These are phyloP conservation scores for Drosophila hydei DNA, from an alignment of 1,140 invertebrate genomes.

Conservation along the genomic window DNA sequence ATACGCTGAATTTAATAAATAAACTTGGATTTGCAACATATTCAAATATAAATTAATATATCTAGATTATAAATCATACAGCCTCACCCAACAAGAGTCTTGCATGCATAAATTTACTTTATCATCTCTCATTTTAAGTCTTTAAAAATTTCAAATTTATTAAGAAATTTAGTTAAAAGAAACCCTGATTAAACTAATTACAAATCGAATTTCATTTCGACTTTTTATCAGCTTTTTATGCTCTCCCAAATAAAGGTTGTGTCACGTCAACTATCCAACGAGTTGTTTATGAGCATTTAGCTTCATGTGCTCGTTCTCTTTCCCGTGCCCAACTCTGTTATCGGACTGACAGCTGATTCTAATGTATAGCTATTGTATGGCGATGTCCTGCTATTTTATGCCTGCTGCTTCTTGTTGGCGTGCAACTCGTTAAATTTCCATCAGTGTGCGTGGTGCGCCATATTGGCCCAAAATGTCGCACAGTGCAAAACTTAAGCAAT, in stretches of 20 bases:
- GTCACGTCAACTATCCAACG: conserved; percentile 47
- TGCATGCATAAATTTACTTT: too few relatives aligned
- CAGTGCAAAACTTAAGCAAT: conserved; percentile 59
- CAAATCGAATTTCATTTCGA: too few relatives aligned
- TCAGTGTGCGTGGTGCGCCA: conserved; percentile 73
- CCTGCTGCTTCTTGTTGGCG: conserved; percentile 37
- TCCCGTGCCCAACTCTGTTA: conserved; percentile 1
- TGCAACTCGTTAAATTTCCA: conserved; percentile 79
- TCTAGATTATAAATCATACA: too few relatives aligned
- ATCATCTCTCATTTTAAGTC: too few relatives aligned
- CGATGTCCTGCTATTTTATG: conserved; percentile 18
- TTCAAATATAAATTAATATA: too few relatives aligned
- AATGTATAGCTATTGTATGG: conserved; percentile 56
- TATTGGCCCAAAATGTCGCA: conserved; percentile 73
- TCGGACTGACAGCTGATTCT: conserved; percentile 67
- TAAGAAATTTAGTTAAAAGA: not conserved
- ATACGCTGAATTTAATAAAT: too few relatives aligned
- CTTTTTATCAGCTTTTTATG: too few relatives aligned
- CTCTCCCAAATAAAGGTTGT: not conserved
- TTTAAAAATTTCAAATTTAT: too few relatives aligned
- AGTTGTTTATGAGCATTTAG: conserved; percentile 66
- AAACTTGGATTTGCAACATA: too few relatives aligned
- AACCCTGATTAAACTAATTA: not conserved
- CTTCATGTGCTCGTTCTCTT: not conserved
- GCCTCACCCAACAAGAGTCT: too few relatives aligned